These are phyloP conservation scores for Pterocles gutturalis DNA, from an alignment of 2,113 vertebrate species.

Conservation along the genomic window DNA sequence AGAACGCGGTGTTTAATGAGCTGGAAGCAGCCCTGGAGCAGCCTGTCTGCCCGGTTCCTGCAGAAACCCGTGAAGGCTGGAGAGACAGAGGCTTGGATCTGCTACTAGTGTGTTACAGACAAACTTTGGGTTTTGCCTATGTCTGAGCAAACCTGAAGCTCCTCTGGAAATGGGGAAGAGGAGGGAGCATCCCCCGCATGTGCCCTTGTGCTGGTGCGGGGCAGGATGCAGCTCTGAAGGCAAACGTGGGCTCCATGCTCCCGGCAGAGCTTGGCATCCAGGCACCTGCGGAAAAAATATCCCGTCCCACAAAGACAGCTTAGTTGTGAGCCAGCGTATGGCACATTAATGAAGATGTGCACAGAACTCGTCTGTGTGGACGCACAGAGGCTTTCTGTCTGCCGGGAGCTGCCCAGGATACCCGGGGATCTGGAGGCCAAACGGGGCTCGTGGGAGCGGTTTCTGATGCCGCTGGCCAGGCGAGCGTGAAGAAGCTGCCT, in stretches of 20 bases:
- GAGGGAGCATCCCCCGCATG: rapidly evolving
- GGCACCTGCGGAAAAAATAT: background rate
- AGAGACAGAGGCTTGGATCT: background rate
- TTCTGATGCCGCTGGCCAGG: background rate
- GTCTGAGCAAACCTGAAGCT: background rate
- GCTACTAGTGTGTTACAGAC: background rate
- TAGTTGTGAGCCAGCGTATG: background rate
- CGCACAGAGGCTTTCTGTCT: slow-evolving; percentile 17
- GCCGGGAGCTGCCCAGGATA: background rate
- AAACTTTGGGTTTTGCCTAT: background rate
- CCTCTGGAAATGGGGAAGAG: background rate
- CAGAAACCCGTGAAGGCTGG: background rate
- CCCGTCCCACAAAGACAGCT: background rate
- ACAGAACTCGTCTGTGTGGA: background rate
- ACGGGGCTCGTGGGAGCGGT: background rate
- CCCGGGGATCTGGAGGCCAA: background rate
- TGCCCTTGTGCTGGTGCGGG: background rate
- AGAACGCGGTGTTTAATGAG: background rate
- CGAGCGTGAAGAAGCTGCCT: background rate
- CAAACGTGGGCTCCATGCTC: background rate
- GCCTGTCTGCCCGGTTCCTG: background rate
- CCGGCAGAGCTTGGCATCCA: background rate
- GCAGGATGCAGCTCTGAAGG: background rate
- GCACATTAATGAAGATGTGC: background rate
- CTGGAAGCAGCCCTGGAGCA: background rate